Conservation (phyloP, 2,888 invertebrate genomes). For the Abrostola tripartita region DNA sequence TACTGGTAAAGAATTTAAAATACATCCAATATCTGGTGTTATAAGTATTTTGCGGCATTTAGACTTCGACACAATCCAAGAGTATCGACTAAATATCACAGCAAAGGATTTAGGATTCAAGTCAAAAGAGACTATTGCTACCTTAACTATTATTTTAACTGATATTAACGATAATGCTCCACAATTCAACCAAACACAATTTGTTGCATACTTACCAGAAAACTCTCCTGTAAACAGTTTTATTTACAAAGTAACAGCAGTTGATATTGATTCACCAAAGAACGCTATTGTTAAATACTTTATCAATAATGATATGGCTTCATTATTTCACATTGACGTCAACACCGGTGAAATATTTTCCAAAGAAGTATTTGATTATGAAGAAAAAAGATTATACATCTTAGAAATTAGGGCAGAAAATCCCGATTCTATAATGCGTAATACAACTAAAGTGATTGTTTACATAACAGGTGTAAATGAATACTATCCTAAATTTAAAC, state of each 20-base stretch:
- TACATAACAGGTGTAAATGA: conserved; percentile 96
- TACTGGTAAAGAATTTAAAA: conserved; percentile 92
- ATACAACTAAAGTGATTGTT: conserved; percentile 91
- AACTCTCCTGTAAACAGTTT: conserved; percentile 93
- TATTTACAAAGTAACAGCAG: conserved; percentile 92
- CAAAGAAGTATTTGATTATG: conserved; percentile 94
- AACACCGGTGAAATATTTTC: conserved; percentile 93
- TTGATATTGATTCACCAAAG: conserved; percentile 95
- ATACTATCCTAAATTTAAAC: conserved; percentile 95
- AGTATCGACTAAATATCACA: conserved; percentile 95
- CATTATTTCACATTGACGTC: conserved; percentile 93
- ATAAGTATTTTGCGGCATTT: conserved; percentile 93
- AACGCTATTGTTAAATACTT: conserved; percentile 95
- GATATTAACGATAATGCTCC: conserved; percentile 98
- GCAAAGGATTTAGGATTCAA: conserved; percentile 96
- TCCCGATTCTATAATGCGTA: conserved; percentile 94
- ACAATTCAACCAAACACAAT: conserved; percentile 92
- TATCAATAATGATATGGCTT: conserved; percentile 92
- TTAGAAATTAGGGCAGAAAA: conserved; percentile 95
- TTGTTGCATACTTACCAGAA: conserved; percentile 94
- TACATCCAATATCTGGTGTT: conserved; percentile 93
- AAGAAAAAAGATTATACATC: conserved; percentile 92
- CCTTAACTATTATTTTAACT: conserved; percentile 94
- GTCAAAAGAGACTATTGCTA: conserved; percentile 92
- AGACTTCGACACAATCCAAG: conserved; percentile 95